These are phyloP conservation scores for Melanotus villosus DNA, from an alignment of 2,888 invertebrate species.

Conservation along the genomic window DNA sequence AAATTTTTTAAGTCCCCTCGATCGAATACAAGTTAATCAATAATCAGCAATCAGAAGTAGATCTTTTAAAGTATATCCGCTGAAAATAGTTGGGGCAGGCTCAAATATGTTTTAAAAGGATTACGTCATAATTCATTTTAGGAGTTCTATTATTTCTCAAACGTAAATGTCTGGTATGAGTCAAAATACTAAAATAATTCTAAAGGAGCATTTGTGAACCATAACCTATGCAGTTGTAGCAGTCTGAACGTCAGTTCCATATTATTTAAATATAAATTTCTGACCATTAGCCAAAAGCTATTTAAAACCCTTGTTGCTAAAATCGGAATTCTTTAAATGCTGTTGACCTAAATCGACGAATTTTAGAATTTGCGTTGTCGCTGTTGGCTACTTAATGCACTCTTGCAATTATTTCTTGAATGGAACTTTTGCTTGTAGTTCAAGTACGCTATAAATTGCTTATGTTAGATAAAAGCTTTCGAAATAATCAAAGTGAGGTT, in stretches of 20 bases:
- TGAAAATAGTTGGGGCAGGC: slow-evolving; percentile 9
- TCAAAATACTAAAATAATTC: neutral
- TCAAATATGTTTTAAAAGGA: neutral
- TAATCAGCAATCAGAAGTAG: neutral
- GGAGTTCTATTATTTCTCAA: neutral
- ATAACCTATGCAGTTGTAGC: slow-evolving; percentile 26
- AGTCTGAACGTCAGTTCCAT: slow-evolving; percentile 9
- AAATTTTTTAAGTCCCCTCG: no score
- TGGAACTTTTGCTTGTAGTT: no score
- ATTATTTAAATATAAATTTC: slow-evolving; percentile 30
- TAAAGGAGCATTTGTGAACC: slow-evolving; percentile 2
- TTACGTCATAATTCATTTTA: slow-evolving; percentile 8
- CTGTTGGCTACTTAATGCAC: neutral
- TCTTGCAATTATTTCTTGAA: no score
- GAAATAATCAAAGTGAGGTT: no score
- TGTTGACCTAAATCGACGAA: slow-evolving; percentile 24
- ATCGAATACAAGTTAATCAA: no score
- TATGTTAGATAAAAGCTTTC: no score
- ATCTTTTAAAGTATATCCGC: neutral
- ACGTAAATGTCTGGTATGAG: slow-evolving; percentile 5
- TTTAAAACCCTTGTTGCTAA: slow-evolving; percentile 29
- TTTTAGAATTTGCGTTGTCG: neutral
- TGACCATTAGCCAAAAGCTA: slow-evolving; percentile 32
- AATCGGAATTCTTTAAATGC: slow-evolving; percentile 26
- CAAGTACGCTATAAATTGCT: no score